Conservation (phyloP, 2,888 invertebrate genomes). For the Rambutsinella grinnellia region DNA sequence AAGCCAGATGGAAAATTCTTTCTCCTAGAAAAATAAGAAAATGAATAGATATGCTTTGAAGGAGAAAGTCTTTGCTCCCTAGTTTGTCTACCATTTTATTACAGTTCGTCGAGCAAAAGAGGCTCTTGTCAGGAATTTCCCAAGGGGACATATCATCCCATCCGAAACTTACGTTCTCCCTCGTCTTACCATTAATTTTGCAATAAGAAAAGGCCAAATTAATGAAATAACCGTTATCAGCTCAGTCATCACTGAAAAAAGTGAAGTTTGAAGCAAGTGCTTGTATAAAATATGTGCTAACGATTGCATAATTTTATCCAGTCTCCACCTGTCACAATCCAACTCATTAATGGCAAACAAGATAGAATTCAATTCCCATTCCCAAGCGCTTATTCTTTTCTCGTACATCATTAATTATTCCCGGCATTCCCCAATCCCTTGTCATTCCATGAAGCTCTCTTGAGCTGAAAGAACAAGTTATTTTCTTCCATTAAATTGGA, state of each 20-base stretch:
- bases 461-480: no score
- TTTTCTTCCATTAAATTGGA: not conserved
- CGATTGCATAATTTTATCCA: not conserved
- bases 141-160: slow-evolving; percentile 8
- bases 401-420: not conserved
- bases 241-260: not conserved
- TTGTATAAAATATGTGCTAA: not conserved
- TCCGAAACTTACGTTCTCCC: slow-evolving; percentile 4
- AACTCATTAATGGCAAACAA: not conserved
- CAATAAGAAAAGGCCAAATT: slow-evolving; percentile 8
- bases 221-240: slow-evolving; percentile 1
- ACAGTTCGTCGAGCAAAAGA: no score
- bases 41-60: not conserved
- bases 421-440: not conserved
- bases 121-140: slow-evolving; percentile 11
- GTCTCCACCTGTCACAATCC: not conserved
- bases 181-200: slow-evolving; percentile 12
- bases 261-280: not conserved
- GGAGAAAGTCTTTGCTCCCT: not conserved
- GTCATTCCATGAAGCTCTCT: not conserved
- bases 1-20: not conserved
- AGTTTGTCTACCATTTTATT: no score
- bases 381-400: not conserved
- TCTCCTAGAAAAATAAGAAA: not conserved
- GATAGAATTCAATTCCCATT: not conserved